Base-by-base conservation (phyloP, 2,888 invertebrate species). In the Arrhopalites spinosus region DNA sequence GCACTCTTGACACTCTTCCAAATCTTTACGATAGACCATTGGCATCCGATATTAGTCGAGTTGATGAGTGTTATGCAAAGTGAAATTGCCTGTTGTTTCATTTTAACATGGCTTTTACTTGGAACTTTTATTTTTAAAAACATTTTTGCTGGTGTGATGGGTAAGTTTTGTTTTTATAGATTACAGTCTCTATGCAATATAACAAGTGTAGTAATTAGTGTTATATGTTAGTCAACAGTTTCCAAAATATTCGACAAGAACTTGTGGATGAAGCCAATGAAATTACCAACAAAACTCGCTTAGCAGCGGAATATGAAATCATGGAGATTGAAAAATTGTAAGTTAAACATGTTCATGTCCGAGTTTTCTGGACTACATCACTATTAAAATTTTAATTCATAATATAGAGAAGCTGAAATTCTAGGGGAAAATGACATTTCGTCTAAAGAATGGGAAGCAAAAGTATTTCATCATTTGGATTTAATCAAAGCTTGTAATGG, bases 141-240 rank as follows among this genome's bases (percentile, higher is more conserved):
- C 66, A 81, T 82, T 47, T 82, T 82, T 53, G 80, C 81, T 7
- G 82, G 82, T 23, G 81, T 81, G 15, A 82, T 82, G 82, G 82
- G 80, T 79, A 68, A 67, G 66, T 29, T 29, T 29, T 25, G 7
- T 25, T 64, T 45, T 11, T 11, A 45, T 45, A 11, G 45, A 7
- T 45, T n/a, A n/a, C n/a, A 25, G 59, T 8, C 13, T 13, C 15
- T 23, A 61, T 15, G 27, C 20, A 20, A 61, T 3, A 8, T 23
- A 15, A 3, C 61, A 8, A 23, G 23, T 59, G 8, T 59, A 13
- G 7, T 23, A 15, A 27, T 61, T 25, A 61, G 15, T 17, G n/a
- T 61, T 61, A 61, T 11, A 8, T 50, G n/a, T n/a, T 15, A 17
- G 15, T 20, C 50, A 81, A 80, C 67, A 81, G 80, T 61, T 81